phyloP scores from a whole-genome alignment of 2,888 invertebrate genomes.

The Spatulosminthurus flaviceps region DNA sequence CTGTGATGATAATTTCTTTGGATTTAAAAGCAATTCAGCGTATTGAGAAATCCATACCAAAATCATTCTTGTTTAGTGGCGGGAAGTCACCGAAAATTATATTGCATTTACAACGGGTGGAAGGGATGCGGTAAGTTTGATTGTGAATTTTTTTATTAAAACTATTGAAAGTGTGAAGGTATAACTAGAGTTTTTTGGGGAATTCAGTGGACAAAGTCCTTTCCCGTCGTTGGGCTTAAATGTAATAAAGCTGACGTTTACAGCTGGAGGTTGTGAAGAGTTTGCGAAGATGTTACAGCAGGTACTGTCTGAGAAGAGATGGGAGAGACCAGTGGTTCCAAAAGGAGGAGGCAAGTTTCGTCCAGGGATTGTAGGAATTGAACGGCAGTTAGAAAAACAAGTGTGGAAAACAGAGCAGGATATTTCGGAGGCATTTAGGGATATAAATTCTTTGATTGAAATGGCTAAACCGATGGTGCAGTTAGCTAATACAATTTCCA shows the following conservation, averaged over 20 bases:
- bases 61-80: conserved; percentile 45
- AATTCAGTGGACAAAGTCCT: conserved; percentile 79
- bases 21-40: conserved; percentile 48
- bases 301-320: conserved; percentile 59
- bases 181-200: conserved; percentile 70
- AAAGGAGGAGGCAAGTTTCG: conserved; percentile 56
- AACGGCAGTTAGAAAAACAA: conserved; percentile 88
- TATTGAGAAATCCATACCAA: conserved; percentile 49
- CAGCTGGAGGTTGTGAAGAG: conserved; percentile 66
- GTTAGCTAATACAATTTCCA: conserved; percentile 89
- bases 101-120: conserved; percentile 71
- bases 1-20: conserved; percentile 46
- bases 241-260: conserved; percentile 85
- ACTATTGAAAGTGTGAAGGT: neutral
- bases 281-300: conserved; percentile 58
- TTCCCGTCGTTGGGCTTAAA: conserved; percentile 67
- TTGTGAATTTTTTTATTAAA: neutral
- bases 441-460: conserved; percentile 90
- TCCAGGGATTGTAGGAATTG: conserved; percentile 93
- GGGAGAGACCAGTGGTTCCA: conserved; percentile 57
- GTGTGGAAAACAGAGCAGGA: conserved; percentile 90
- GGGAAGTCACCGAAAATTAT: conserved; percentile 69
- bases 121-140: conserved; percentile 52
- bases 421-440: conserved; percentile 93
- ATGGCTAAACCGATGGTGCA: conserved; percentile 98